A percentile compares a stretch with the other conserved stretches of the same genome.
Evolutionary conservation across 1,140 invertebrate species (phyloP).

Genomic region (Cotesia chilonis): DNA sequence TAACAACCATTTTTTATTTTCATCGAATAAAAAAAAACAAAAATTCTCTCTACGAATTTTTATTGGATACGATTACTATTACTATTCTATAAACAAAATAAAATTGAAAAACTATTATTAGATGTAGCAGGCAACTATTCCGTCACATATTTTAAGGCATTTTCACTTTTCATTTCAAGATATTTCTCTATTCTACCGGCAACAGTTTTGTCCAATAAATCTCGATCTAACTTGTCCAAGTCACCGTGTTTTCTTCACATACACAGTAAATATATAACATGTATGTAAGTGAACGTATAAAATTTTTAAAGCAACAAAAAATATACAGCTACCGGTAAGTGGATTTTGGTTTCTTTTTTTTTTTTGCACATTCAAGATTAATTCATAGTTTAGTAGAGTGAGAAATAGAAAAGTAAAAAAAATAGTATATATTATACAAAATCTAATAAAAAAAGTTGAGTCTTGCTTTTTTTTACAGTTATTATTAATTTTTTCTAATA

Average conservation of each 20-base stretch:
- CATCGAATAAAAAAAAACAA: neutral
- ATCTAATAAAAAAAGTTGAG: no score
- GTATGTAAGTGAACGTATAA: neutral
- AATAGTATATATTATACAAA: no score
- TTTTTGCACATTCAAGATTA: neutral
- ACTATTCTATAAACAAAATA: neutral
- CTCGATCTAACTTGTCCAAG: slow-evolving; percentile 22
- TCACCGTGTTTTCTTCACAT: neutral
- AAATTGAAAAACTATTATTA: neutral
- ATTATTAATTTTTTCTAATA: neutral
- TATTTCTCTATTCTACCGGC: slow-evolving; percentile 9
- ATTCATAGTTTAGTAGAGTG: no score
- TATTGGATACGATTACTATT: neutral
- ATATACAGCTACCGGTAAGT: neutral
- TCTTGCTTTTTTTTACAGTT: no score
- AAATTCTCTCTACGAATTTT: no score
- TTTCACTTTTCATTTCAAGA: neutral
- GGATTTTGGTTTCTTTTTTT: neutral
- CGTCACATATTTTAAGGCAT: neutral
- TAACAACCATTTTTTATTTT: no score
- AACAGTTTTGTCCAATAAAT: slow-evolving; percentile 34
- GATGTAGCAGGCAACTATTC: neutral
- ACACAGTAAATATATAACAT: neutral
- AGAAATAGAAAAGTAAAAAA: no score
- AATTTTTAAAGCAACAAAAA: neutral